These are phyloP conservation scores for Mionectes macconnelli DNA, from an alignment of 2,113 vertebrate species.

Conservation along the genomic window DNA sequence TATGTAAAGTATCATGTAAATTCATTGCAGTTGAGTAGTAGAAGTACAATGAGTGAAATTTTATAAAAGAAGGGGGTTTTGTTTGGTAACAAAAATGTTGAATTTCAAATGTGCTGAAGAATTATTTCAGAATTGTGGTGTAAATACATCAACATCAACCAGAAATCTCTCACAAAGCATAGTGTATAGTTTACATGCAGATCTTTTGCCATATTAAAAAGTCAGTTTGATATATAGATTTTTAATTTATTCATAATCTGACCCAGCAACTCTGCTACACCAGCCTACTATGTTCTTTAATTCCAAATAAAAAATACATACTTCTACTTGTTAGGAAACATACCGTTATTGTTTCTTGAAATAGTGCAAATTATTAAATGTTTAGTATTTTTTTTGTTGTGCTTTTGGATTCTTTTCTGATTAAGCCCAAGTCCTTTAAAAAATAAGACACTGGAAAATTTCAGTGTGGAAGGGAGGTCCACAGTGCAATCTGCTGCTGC, in stretches of 20 bases:
- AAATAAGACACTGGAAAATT: background rate
- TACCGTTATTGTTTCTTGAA: background rate
- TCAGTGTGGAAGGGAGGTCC: background rate
- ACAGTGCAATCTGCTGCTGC: background rate
- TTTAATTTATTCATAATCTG: background rate
- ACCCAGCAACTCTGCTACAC: background rate
- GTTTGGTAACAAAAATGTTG: background rate
- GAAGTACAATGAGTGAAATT: background rate
- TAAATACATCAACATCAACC: background rate
- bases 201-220: background rate
- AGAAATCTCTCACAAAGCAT: background rate
- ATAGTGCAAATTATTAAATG: background rate
- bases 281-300: background rate
- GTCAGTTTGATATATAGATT: background rate
- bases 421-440: background rate
- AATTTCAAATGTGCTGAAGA: background rate
- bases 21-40: background rate
- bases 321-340: background rate
- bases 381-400: background rate
- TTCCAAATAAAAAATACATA: background rate
- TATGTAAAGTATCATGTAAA: background rate
- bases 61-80: background rate
- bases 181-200: background rate
- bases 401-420: background rate
- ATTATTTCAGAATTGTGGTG: background rate